Evolutionary conservation across 2,888 invertebrate species (phyloP), one percentile per base, ranked within the genome.

Genomic region (Acronicta alni): DNA sequence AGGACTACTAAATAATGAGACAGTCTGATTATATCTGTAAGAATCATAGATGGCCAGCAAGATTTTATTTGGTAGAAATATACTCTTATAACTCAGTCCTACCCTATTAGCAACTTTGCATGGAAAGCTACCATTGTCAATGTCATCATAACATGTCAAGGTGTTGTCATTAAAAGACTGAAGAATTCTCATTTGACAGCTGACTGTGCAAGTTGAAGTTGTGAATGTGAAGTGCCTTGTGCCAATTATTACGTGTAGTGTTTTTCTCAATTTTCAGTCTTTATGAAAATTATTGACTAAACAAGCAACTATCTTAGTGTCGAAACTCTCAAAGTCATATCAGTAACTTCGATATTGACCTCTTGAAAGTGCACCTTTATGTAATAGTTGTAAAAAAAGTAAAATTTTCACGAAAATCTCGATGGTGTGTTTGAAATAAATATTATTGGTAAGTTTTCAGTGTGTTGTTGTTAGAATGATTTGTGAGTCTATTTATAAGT

Each of bases 281-380:
- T 41, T 39, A 41, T 51, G 68, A 73, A 74, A 73, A 68, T 66
- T 76, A 62, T 63, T 76, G 74, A 76, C 71, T 62, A 65, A 76
- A 76, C 68, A 60, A 54, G 20, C 0, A 23, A 42, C 16, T 51
- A 2, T 15, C 5, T 7, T 16, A 38, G 65, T 68, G 61, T 16
- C n/a, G 9, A 32, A 47, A 43, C 26, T 30, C n/a, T 51, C 51
- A 7, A 16, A 49, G 51, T 35, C 7, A 38, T 5, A 43, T 23
- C 15, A n/a, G 35, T 26, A 4, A 45, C 9, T 38, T 14, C 14
- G 23, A 18, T 53, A 43, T 42, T 20, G 9, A 44, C 5, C 16
- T 30, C 8, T 0, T 7, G 23, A 20, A 16, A 52, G 55, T 59
- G 63, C 48, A 18, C 7, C 14, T 47, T 41, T 41, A 35, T 56